Evolutionary conservation across 2,797 vertebrate genomes (phyloP), one percentile per base, ranked within the genome.

Genomic region (Platyrinchus mystaceus): DNA sequence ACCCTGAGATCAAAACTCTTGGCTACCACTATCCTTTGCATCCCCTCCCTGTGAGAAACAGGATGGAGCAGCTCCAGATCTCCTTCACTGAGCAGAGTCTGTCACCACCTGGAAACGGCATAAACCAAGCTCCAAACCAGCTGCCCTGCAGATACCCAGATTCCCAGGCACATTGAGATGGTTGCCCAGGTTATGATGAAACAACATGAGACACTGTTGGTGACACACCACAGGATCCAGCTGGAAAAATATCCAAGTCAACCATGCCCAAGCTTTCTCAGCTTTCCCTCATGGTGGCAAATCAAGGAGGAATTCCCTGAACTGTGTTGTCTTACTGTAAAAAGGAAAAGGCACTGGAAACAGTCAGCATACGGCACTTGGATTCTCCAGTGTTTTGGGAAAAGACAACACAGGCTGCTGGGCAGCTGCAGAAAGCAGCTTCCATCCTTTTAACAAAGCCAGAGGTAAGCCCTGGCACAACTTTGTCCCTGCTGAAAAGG

Each of bases 311-410:
- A 2, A 82, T 4, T 83, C 27, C n/a, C 32, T 53, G 41, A 37
- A 77, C 13, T 36, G 37, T 44, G 82, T 19, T 46, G 12, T 59
- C 52, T 41, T 36, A 30, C 12, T 53, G 43, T 44, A 47, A 56
- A 80, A 82, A 60, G 12, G 10, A 69, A 89, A 85, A 36, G 47
- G 47, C 26, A 56, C 43, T 92, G 63, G 20, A 68, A 90, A 59
- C 22, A 63, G n/a, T 23, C 1, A 1, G n/a, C 11, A 32, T 6
- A 14, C 3, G 41, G 60, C 3, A 0, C 47, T 79, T 59, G 34
- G 59, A 41, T 52, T 75, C 34, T n/a, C 44, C 71, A 74, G 32
- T 16, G 52, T 23, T 60, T 53, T 69, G 44, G 14, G 47, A 32
- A 55, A 87, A 68, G 73, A 80, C 28, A 67, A 63, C 24, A 50